phyloP scores from a whole-genome alignment of 2,888 invertebrate genomes.

The Andrena flavipes region DNA sequence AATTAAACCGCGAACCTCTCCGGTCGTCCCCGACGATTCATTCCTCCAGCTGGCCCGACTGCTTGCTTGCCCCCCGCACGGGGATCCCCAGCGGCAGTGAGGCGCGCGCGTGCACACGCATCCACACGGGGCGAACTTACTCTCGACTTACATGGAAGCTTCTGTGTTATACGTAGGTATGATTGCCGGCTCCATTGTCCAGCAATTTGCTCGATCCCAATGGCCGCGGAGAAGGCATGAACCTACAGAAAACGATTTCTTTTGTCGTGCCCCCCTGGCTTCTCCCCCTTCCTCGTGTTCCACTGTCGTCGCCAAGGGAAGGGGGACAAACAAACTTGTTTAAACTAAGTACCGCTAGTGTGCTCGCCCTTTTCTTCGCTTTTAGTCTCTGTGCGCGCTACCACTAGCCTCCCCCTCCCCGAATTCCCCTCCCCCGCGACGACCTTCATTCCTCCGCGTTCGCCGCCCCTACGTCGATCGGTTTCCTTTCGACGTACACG shows the following conservation, averaged over 20 bases:
- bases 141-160: conserved; percentile 35
- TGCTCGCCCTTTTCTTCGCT: conserved; percentile 32
- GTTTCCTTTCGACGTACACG: conserved; percentile 40
- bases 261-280: conserved; percentile 34
- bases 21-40: conserved; percentile 45
- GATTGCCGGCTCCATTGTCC: conserved; percentile 71
- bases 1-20: conserved; percentile 55
- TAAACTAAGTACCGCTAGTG: conserved; percentile 27
- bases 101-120: not conserved
- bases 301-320: not conserved
- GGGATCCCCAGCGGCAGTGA: not conserved
- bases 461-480: conserved; percentile 16
- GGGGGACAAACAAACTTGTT: conserved; percentile 43
- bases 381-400: not conserved
- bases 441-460: conserved; percentile 32
- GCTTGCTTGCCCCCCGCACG: not conserved
- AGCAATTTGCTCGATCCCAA: conserved; percentile 73
- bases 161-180: not conserved
- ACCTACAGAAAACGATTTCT: conserved; percentile 52
- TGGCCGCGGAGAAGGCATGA: conserved; percentile 35
- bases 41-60: conserved; percentile 46
- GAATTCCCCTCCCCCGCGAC: not conserved
- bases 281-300: too few species aligned
- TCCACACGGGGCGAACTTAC: conserved; percentile 7
- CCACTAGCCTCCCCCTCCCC: not conserved